These are phyloP conservation scores for Zapus hudsonius DNA, from an alignment of 2,113 vertebrate species.

Conservation along the genomic window DNA sequence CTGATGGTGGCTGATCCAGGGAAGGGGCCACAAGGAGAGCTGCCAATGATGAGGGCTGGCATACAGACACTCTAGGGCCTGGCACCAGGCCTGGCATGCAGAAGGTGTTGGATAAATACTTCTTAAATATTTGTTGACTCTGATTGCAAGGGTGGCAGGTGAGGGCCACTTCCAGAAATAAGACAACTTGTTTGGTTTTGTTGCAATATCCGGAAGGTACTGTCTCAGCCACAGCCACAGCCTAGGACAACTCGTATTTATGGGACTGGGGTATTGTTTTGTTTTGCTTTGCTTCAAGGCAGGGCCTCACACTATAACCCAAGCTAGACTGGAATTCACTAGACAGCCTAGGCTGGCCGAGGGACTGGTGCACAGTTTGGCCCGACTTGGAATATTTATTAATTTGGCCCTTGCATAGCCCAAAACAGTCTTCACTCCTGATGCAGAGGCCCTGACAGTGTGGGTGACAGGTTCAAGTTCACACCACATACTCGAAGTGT, in stretches of 20 bases:
- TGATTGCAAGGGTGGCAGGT: not conserved
- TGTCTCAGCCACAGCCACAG: accelerated
- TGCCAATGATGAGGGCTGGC: not conserved
- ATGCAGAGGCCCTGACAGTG: too few species aligned
- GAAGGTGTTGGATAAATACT: not conserved
- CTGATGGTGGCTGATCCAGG: not conserved
- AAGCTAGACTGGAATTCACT: not conserved
- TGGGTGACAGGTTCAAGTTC: not conserved
- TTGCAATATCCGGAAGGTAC: not conserved
- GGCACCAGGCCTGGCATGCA: not conserved
- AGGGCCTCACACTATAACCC: not conserved
- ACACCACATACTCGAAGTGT: accelerated
- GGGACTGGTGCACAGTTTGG: too few species aligned
- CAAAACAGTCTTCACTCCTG: too few species aligned
- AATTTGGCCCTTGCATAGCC: too few species aligned
- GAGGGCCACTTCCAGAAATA: not conserved
- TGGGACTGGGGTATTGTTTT: not conserved
- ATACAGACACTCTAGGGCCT: not conserved
- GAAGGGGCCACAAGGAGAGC: not conserved
- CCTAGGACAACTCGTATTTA: not conserved
- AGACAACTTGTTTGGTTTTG: not conserved
- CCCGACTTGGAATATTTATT: too few species aligned
- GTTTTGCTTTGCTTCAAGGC: not conserved
- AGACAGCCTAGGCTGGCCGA: not conserved
- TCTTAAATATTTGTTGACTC: not conserved